A percentile compares a stretch with the other conserved stretches of the same genome.
Conservation (phyloP, 2,888 invertebrate genomes). For the Tetramorium bicarinatum region DNA sequence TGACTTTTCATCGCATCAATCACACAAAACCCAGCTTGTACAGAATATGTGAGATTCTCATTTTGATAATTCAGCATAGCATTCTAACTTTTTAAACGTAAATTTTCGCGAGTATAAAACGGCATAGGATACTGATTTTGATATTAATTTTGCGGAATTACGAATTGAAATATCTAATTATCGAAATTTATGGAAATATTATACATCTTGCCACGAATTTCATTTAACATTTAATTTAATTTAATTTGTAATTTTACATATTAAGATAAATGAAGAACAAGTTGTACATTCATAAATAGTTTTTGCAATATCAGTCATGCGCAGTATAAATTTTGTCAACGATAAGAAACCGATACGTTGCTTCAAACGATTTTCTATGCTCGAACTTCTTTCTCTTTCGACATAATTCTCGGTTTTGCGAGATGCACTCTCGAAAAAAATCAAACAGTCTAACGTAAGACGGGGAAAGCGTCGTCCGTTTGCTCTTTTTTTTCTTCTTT, state of each 20-base stretch:
- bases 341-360: conserved; percentile 65
- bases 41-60: not conserved
- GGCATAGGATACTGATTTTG: not conserved
- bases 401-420: conserved; percentile 63
- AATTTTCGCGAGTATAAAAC: not conserved
- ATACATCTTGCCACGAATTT: not conserved
- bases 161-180: not conserved
- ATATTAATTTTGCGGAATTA: not conserved
- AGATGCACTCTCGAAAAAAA: conserved; percentile 66
- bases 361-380: not conserved
- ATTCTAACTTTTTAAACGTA: not conserved
- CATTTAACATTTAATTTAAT: not conserved
- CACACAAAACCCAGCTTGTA: not conserved
- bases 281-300: conserved; percentile 18
- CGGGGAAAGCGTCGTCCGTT: conserved; percentile 60
- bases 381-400: conserved; percentile 33
- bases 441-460: conserved; percentile 64
- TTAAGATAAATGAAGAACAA: not conserved
- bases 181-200: not conserved
- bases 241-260: conserved; percentile 48
- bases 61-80: not conserved
- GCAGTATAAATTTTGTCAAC: conserved; percentile 63
- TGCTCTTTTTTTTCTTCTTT: not conserved
- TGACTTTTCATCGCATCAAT: not conserved
- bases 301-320: conserved; percentile 57